Evolutionary conservation across 2,797 vertebrate genomes (phyloP).

Genomic region (Luscinia luscinia): DNA sequence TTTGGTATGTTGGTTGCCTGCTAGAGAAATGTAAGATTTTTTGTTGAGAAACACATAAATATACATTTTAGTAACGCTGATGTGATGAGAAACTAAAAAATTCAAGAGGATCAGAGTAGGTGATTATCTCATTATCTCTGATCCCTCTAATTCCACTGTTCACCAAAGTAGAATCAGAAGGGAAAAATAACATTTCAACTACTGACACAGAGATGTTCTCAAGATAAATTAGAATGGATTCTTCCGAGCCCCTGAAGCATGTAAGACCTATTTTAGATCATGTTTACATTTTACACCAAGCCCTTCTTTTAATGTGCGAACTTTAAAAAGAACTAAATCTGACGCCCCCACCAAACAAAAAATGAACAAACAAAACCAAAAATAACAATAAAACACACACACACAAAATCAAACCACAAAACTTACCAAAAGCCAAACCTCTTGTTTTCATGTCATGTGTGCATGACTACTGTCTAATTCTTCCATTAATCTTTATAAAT

Average conservation of each 20-base stretch:
- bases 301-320: background rate
- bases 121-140: background rate
- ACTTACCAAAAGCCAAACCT: background rate
- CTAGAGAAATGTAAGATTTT: background rate
- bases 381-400: background rate
- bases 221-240: background rate
- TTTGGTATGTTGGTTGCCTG: background rate
- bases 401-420: background rate
- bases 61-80: background rate
- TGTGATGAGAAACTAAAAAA: background rate
- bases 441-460: background rate
- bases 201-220: background rate
- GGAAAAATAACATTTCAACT: background rate
- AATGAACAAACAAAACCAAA: background rate
- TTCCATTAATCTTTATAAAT: slow-evolving; percentile 15
- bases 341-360: background rate
- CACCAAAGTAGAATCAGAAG: background rate
- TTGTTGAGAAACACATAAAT: background rate
- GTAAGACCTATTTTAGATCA: background rate
- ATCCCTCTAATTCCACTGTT: background rate
- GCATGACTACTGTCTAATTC: background rate
- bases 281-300: background rate
- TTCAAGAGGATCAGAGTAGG: background rate
- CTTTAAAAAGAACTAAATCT: background rate
- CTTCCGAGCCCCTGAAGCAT: background rate